phyloP scores from a whole-genome alignment of 37 sponge, comb jelly and placozoan genomes.

The Axinella damicornis region DNA sequence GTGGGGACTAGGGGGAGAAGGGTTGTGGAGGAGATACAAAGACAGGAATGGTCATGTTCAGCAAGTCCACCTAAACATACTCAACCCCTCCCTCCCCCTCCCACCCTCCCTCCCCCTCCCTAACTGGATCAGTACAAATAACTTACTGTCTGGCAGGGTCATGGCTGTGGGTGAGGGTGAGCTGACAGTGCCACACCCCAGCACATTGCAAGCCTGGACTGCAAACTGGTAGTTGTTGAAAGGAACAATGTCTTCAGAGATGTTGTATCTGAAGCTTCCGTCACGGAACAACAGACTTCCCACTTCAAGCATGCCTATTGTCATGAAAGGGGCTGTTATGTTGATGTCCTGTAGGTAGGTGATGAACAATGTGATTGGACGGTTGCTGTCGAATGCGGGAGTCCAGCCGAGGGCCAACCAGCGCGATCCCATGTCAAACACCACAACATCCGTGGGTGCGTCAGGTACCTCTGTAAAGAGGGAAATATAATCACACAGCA shows the following conservation, averaged over 20 bases:
- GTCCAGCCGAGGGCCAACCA: conserved; percentile 57
- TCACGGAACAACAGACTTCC: background rate
- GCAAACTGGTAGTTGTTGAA: conserved; percentile 63
- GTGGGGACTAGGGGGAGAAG: conserved; percentile 29
- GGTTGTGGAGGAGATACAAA: no score
- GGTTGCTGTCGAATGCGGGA: conserved; percentile 67
- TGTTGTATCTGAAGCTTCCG: conserved; percentile 12
- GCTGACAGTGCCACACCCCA: conserved; percentile 58
- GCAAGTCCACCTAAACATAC: no score
- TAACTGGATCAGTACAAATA: no score
- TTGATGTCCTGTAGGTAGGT: conserved; percentile 14
- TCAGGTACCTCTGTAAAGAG: conserved; percentile 70
- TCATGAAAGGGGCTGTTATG: no score
- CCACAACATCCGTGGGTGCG: conserved; percentile 33
- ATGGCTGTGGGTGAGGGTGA: conserved; percentile 8
- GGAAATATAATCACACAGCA: no score
- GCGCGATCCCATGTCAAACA: conserved; percentile 1
- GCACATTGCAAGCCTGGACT: conserved; percentile 52
- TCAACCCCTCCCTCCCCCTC: no score
- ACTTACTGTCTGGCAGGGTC: conserved; percentile 64
- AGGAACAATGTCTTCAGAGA: conserved; percentile 46
- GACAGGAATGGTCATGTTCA: no score
- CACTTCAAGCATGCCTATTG: no score
- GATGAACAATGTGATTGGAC: conserved; percentile 26
- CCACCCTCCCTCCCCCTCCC: no score